Conservation (phyloP, 2,888 invertebrate species). For the Herminia tarsipennalis region DNA sequence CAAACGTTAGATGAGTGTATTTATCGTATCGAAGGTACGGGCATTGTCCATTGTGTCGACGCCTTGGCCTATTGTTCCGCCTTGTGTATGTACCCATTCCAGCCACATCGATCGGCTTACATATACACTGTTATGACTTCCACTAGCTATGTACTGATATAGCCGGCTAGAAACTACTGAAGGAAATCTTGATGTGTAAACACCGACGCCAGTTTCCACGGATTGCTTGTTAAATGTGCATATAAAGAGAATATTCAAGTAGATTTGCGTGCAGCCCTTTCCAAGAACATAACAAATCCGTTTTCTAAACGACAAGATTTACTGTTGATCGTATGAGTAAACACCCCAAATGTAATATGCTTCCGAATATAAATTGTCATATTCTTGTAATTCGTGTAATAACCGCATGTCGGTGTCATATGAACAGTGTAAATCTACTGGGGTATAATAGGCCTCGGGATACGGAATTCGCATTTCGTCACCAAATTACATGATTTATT, state of each 20-base stretch:
- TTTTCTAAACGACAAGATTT: constrained; percentile 51
- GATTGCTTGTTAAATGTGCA: constrained; percentile 31
- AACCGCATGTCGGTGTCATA: constrained; percentile 73
- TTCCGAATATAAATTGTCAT: constrained; percentile 72
- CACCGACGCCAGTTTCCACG: constrained; percentile 26
- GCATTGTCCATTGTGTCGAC: constrained; percentile 83
- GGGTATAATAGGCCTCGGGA: constrained; percentile 52
- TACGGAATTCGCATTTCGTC: constrained; percentile 68
- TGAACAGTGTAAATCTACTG: constrained; percentile 70
- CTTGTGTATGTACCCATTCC: constrained; percentile 60
- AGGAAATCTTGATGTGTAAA: constrained; percentile 47
- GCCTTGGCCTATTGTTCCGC: constrained; percentile 76
- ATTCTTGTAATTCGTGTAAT: constrained; percentile 72
- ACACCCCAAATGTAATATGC: constrained; percentile 66
- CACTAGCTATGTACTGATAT: constrained; percentile 52
- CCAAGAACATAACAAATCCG: constrained; percentile 45
- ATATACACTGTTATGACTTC: constrained; percentile 68
- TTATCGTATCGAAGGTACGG: constrained; percentile 71
- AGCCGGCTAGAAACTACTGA: constrained; percentile 46
- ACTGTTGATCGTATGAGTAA: constrained; percentile 61
- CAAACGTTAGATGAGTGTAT: constrained; percentile 72
- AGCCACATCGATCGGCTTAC: constrained; percentile 67
- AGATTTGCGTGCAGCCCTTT: constrained; percentile 38
- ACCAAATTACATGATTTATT: constrained; percentile 84
- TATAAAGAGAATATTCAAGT: constrained; percentile 35